phyloP scores from a whole-genome alignment of 2,888 invertebrate species.

The Unio delphinus region DNA sequence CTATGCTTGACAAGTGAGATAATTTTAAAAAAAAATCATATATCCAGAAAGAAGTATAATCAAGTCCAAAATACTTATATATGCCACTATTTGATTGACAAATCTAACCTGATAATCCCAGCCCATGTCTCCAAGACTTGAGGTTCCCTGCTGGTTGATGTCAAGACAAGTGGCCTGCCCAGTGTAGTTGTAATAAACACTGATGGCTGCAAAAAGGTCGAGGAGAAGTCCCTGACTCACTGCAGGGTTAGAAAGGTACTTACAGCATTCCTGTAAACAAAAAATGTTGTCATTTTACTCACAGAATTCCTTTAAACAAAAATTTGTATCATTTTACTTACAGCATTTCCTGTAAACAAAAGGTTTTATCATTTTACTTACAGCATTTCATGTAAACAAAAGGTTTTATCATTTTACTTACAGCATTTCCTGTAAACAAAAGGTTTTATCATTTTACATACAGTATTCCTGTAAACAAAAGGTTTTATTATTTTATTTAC shows the following conservation, averaged over 20 bases:
- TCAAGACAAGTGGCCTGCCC: conserved; percentile 81
- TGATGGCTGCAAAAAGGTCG: conserved; percentile 80
- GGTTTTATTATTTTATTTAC: no score
- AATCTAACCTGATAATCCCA: conserved; percentile 88
- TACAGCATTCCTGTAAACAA: conserved; percentile 74
- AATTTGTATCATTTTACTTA: no score
- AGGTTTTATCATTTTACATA: background rate
- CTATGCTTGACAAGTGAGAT: no score
- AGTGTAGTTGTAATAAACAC: conserved; percentile 87
- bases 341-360: no score
- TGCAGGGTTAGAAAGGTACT: conserved; percentile 71
- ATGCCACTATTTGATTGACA: no score
- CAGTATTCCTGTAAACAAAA: no score
- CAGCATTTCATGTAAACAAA: conserved; percentile 68
- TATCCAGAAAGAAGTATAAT: no score
- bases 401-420: background rate
- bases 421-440: conserved; percentile 71
- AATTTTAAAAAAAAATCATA: no score
- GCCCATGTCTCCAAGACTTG: conserved; percentile 78
- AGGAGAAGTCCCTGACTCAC: conserved; percentile 75
- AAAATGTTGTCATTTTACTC: background rate
- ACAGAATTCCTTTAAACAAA: no score
- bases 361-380: no score
- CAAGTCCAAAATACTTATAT: no score
- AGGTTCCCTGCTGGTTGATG: conserved; percentile 75